phyloP scores from a whole-genome alignment of 2,888 invertebrate species.

The Drosophila prostipennis region DNA sequence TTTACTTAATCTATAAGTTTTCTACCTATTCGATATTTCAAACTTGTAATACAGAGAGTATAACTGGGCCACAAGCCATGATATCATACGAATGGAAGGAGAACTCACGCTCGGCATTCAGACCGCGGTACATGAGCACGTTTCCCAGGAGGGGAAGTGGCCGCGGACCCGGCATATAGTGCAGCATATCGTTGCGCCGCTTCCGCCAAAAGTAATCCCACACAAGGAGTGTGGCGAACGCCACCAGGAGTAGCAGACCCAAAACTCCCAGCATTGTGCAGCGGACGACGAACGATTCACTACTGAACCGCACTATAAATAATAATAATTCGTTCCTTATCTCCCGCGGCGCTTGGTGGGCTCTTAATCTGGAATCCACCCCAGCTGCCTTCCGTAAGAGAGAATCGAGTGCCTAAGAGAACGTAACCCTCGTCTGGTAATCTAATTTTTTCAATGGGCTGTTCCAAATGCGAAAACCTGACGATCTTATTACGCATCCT shows the following conservation, averaged over 20 bases:
- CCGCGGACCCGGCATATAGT: conserved; percentile 70
- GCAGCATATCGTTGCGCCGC: conserved; percentile 64
- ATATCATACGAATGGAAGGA: not conserved
- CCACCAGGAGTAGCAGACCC: conserved; percentile 52
- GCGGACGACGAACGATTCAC: not conserved
- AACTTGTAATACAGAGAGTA: no score
- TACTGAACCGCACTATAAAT: conserved; percentile 11
- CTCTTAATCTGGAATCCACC: conserved; percentile 11
- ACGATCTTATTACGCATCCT: not conserved
- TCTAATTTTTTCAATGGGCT: not conserved
- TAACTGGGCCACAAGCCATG: not conserved
- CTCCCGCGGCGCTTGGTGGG: not conserved
- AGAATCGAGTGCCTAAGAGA: not conserved
- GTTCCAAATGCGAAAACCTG: not conserved
- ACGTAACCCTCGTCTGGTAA: not conserved
- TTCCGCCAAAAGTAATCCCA: conserved; percentile 75
- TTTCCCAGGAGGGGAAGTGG: conserved; percentile 73
- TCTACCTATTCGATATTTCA: not conserved
- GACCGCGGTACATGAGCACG: conserved; percentile 65
- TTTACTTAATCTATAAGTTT: not conserved
- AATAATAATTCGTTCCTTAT: conserved; percentile 1
- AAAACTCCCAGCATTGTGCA: conserved; percentile 63
- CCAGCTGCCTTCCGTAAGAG: conserved; percentile 10
- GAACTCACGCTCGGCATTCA: conserved; percentile 74
- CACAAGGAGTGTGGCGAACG: conserved; percentile 53